Evolutionary conservation across 2,888 invertebrate genomes (phyloP).

Genomic region (Campaea margaritaria): DNA sequence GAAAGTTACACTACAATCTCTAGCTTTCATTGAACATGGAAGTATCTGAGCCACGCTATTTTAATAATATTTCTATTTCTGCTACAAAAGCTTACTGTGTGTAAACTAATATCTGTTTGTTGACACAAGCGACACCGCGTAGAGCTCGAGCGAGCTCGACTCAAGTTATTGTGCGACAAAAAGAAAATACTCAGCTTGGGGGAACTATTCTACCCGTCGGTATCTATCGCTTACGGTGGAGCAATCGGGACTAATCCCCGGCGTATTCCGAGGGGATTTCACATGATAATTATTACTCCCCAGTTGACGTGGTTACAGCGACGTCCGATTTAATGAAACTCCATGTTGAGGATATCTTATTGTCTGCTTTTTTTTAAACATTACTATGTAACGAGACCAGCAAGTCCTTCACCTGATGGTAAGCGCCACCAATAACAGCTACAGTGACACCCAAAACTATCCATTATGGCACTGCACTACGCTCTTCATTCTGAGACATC

Average conservation of each 20-base stretch:
- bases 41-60: no score
- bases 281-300: constrained; percentile 61
- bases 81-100: background rate
- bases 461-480: no score
- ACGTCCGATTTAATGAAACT: constrained; percentile 17
- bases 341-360: background rate
- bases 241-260: constrained; percentile 59
- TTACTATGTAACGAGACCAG: no score
- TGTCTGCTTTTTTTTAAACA: background rate
- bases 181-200: constrained; percentile 17
- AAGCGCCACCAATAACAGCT: no score
- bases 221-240: constrained; percentile 47
- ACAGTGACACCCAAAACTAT: no score
- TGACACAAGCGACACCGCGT: constrained; percentile 12
- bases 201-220: constrained; percentile 33
- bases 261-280: constrained; percentile 54
- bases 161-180: constrained; percentile 9
- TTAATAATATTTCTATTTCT: background rate
- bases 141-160: background rate
- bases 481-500: no score
- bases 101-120: constrained; percentile 12
- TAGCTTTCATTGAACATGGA: no score
- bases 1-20: no score
- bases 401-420: no score
- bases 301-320: constrained; percentile 31